Evolutionary conservation across 2,113 vertebrate species (phyloP).

Genomic region (Chaenogobius annularis): DNA sequence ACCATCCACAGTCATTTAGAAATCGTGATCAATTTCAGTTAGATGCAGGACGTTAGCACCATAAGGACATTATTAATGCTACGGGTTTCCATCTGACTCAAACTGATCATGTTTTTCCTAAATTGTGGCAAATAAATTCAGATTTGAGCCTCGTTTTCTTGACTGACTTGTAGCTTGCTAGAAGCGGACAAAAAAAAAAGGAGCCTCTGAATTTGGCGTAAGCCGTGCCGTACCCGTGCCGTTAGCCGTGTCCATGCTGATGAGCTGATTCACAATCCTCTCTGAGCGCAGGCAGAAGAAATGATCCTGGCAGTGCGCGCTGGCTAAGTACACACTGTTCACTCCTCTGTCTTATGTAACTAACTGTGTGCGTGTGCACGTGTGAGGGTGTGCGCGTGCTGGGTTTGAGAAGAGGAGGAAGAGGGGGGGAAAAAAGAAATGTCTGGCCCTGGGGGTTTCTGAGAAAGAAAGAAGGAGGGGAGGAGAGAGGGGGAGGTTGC

Average conservation of each 20-base stretch:
- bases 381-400: background rate
- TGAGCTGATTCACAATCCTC: background rate
- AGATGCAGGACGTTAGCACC: no score
- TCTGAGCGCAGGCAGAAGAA: conserved; percentile 5
- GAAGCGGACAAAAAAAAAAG: background rate
- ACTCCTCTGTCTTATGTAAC: conserved; percentile 50
- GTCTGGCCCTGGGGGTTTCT: conserved; percentile 18
- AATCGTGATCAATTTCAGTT: no score
- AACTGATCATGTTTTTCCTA: no score
- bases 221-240: conserved; percentile 17
- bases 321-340: conserved; percentile 31
- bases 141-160: background rate
- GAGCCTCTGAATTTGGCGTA: background rate
- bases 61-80: no score
- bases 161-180: background rate
- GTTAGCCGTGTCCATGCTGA: conserved; percentile 20
- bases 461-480: background rate
- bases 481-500: background rate
- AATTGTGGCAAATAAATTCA: no score
- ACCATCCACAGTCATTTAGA: no score
- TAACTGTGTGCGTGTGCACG: background rate
- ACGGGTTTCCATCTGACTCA: no score
- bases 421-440: background rate
- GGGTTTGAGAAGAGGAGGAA: conserved; percentile 13
- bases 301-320: conserved; percentile 2